These are phyloP conservation scores for Oreotrochilus melanogaster DNA, from an alignment of 2,113 vertebrate genomes.

Conservation along the genomic window DNA sequence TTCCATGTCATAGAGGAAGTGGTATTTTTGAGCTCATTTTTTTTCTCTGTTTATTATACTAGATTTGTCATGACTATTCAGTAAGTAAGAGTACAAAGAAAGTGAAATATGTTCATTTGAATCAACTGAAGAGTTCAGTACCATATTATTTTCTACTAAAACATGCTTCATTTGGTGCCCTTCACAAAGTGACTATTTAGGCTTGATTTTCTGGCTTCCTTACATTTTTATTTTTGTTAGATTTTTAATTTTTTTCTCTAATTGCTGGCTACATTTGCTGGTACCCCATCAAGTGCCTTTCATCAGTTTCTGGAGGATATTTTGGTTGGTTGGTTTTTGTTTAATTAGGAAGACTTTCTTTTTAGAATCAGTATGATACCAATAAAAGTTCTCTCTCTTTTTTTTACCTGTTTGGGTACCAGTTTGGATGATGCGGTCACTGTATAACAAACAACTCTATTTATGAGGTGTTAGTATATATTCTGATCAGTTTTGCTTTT, in stretches of 20 bases:
- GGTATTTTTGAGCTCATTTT: not conserved
- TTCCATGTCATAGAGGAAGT: not conserved
- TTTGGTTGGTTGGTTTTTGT: too few relatives aligned
- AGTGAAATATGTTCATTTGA: not conserved
- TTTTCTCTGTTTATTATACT: not conserved
- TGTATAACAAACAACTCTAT: not conserved
- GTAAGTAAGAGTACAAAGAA: not conserved
- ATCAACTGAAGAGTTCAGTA: not conserved
- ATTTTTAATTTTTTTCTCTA: not conserved
- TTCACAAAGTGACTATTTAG: not conserved
- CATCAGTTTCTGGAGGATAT: not conserved
- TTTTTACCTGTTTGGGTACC: too few relatives aligned
- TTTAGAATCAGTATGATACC: too few relatives aligned
- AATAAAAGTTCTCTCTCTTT: too few relatives aligned
- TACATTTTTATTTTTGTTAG: not conserved
- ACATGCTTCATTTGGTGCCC: not conserved
- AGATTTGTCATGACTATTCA: not conserved
- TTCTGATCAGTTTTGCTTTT: too few relatives aligned
- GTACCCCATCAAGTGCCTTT: not conserved
- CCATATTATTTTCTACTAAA: not conserved
- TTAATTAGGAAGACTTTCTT: not conserved
- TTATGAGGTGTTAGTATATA: accelerated
- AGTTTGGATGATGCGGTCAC: accelerated
- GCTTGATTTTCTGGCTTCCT: not conserved
- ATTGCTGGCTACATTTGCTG: not conserved